Evolutionary conservation across 2,797 vertebrate species (phyloP), one percentile per base, ranked within the genome.

Genomic region (Tenualosa thibaudeaui): DNA sequence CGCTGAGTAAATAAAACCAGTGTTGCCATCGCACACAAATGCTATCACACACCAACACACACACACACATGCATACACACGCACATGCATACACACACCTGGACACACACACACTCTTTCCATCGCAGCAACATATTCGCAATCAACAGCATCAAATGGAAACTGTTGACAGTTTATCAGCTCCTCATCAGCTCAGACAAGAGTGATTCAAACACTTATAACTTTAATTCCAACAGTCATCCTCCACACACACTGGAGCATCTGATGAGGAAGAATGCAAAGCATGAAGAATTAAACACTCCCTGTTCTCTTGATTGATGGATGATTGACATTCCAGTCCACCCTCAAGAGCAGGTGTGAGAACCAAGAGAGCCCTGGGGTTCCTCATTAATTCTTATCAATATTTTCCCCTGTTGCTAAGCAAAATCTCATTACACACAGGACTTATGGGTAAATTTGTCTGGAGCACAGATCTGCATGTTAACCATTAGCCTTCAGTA

Each of bases 381-480:
- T 46, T 19, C 40, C 71, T 78, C 15, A 40, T 78, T 40, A 9
- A 85, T 85, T 87, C 88, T 89, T 83, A 89, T 81, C 88, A 90
- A 88, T 89, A 87, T 89, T 88, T 86, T 88, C 65, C 15, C 19
- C 82, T 37, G 86, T 86, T 92, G 92, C 91, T 89, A 89, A 86
- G 91, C 88, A 84, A 90, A 89, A 88, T 86, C 88, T 83, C 88
- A 91, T 75, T 91, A 93, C 91, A 90, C 91, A 90, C 89, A 89
- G 88, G 87, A 82, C 89, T 89, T 86, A 89, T 51, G 50, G 86
- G 92, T 93, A 90, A 92, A 92, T 92, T 88, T 90, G 86, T 91
- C 93, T 91, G 90, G 88, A 91, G 90, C 88, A 89, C 87, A 86
- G 94, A 92, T 94, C 95, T 93, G 95, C 95, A 93, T 87, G 91